Evolutionary conservation across 1,140 invertebrate species (phyloP).

Genomic region (Lasaia peninsularis): DNA sequence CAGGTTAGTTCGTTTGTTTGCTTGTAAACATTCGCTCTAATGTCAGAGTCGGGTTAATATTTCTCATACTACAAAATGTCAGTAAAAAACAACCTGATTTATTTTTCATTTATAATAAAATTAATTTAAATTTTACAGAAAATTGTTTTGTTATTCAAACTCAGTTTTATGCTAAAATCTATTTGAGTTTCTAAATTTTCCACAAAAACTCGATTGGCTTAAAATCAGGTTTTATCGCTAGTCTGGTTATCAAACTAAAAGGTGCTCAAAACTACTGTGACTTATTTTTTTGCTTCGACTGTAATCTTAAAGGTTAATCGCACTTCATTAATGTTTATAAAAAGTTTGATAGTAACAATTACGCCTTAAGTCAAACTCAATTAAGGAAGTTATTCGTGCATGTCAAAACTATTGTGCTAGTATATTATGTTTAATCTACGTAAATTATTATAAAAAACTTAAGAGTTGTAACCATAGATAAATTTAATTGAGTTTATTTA

Average conservation of each 20-base stretch:
- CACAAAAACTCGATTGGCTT: not conserved
- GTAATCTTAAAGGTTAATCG: not conserved
- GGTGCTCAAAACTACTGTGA: not conserved
- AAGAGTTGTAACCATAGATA: no score
- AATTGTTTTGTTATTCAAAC: not conserved
- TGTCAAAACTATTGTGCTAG: constrained; percentile 16
- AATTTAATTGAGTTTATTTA: no score
- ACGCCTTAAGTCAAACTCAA: not conserved
- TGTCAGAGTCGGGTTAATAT: no score
- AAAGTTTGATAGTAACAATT: not conserved
- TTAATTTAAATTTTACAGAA: not conserved
- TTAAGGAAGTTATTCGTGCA: not conserved
- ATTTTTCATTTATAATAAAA: no score
- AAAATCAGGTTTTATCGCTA: constrained; percentile 8
- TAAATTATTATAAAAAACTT: no score
- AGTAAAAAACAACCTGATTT: no score
- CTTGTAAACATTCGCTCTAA: no score
- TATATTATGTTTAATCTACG: not conserved
- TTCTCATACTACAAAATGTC: no score
- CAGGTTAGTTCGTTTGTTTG: no score
- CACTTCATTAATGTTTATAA: not conserved
- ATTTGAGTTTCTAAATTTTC: not conserved
- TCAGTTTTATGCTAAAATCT: not conserved
- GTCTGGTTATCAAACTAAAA: not conserved
- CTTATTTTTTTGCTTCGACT: not conserved